These are phyloP conservation scores for Pogonocichla stellata DNA, from an alignment of 2,113 vertebrate species.

Conservation along the genomic window DNA sequence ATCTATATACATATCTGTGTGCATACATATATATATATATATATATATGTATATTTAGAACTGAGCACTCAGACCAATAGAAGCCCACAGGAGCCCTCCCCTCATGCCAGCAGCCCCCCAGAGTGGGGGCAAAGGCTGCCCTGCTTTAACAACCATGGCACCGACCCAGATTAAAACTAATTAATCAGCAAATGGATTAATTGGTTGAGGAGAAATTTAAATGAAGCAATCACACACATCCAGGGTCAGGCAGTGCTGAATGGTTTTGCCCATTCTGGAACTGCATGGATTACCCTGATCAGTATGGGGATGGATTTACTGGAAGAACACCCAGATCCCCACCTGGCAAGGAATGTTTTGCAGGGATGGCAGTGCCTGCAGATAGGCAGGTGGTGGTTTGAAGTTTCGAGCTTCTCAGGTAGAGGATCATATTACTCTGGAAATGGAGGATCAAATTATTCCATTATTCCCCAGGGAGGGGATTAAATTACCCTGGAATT, in stretches of 20 bases:
- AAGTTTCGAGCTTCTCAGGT: conserved; percentile 19
- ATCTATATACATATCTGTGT: not conserved
- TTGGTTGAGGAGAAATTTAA: not conserved
- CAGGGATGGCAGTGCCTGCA: not conserved
- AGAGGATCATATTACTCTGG: conserved; percentile 43
- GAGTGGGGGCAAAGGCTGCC: not conserved
- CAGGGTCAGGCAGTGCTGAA: not conserved
- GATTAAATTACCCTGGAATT: conserved; percentile 69
- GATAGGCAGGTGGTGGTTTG: conserved; percentile 1
- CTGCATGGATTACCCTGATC: not conserved
- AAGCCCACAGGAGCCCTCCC: not conserved
- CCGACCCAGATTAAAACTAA: not conserved
- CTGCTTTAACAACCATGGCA: not conserved
- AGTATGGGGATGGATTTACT: not conserved
- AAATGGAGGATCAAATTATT: conserved; percentile 57
- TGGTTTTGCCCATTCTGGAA: not conserved
- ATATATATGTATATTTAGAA: not conserved
- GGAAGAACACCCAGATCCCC: accelerated
- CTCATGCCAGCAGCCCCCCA: accelerated
- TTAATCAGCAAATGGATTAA: not conserved
- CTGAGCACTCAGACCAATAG: not conserved
- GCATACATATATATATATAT: accelerated
- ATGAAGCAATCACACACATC: not conserved
- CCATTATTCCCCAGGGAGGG: conserved; percentile 57
- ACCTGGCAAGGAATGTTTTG: accelerated